A percentile compares a stretch with the other conserved stretches of the same genome.
Evolutionary conservation across 2,797 vertebrate genomes (phyloP).

Genomic region (Momotus momota): DNA sequence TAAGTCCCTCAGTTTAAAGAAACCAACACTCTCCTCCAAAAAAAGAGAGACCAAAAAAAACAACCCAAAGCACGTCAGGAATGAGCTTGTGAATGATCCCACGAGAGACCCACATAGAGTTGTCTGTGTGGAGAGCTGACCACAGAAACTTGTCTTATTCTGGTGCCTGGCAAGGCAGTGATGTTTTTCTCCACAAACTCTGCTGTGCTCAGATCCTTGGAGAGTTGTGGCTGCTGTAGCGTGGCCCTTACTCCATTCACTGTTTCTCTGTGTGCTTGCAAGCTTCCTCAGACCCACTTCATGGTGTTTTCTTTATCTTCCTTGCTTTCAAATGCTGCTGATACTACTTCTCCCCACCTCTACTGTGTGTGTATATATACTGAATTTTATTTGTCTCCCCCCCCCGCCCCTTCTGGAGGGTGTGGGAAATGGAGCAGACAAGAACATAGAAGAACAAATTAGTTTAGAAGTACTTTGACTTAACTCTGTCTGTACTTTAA

Average conservation of each 20-base stretch:
- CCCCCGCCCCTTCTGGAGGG: too few species aligned
- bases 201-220: background rate
- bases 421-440: background rate
- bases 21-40: background rate
- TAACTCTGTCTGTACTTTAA: background rate
- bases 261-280: background rate
- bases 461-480: background rate
- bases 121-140: background rate
- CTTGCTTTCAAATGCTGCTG: background rate
- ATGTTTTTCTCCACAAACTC: background rate
- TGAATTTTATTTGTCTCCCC: too few species aligned
- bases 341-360: rapidly evolving
- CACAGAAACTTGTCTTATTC: background rate
- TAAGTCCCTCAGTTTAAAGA: background rate
- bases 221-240: background rate
- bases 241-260: background rate
- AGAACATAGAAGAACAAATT: background rate
- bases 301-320: background rate
- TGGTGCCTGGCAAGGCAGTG: background rate
- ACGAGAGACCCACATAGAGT: background rate
- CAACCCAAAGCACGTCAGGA: background rate
- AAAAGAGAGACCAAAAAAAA: background rate
- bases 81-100: background rate
- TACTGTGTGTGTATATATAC: rapidly evolving
- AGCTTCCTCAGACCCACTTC: background rate